phyloP scores from a whole-genome alignment of 2,888 invertebrate genomes.

The Sisyra nigra region DNA sequence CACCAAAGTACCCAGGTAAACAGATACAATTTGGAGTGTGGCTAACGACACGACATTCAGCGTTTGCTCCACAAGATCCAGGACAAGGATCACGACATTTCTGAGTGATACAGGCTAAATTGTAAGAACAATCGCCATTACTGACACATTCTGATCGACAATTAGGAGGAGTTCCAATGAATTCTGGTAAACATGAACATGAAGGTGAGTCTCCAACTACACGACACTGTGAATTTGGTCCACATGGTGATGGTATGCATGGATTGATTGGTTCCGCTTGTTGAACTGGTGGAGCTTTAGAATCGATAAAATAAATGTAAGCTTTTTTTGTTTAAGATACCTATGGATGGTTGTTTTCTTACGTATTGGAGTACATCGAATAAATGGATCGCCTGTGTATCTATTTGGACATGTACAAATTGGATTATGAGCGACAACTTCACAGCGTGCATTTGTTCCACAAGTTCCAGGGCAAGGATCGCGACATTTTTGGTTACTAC shows the following conservation, averaged over 20 bases:
- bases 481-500: slow-evolving; percentile 47
- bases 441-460: slow-evolving; percentile 46
- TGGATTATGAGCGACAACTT: slow-evolving; percentile 28
- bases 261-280: slow-evolving; percentile 27
- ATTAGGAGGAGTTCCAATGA: slow-evolving; percentile 48
- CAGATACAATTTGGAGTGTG: slow-evolving; percentile 56
- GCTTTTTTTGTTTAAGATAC: no score
- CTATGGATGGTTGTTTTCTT: neutral
- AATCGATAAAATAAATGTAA: neutral
- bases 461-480: slow-evolving; percentile 55
- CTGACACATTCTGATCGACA: slow-evolving; percentile 59
- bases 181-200: slow-evolving; percentile 44
- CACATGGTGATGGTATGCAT: slow-evolving; percentile 58
- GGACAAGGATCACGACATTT: slow-evolving; percentile 63
- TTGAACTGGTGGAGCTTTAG: slow-evolving; percentile 8
- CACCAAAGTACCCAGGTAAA: slow-evolving; percentile 34
- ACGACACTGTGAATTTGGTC: slow-evolving; percentile 42
- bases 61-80: slow-evolving; percentile 57
- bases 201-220: slow-evolving; percentile 34
- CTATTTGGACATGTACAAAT: slow-evolving; percentile 29
- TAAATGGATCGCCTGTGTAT: slow-evolving; percentile 32
- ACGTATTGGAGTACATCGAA: slow-evolving; percentile 16
- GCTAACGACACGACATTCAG: slow-evolving; percentile 54
- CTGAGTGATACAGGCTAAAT: slow-evolving; percentile 54
- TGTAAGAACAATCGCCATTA: slow-evolving; percentile 51